These are phyloP conservation scores for Xanthia icteritia DNA, from an alignment of 2,888 invertebrate genomes.

Conservation along the genomic window DNA sequence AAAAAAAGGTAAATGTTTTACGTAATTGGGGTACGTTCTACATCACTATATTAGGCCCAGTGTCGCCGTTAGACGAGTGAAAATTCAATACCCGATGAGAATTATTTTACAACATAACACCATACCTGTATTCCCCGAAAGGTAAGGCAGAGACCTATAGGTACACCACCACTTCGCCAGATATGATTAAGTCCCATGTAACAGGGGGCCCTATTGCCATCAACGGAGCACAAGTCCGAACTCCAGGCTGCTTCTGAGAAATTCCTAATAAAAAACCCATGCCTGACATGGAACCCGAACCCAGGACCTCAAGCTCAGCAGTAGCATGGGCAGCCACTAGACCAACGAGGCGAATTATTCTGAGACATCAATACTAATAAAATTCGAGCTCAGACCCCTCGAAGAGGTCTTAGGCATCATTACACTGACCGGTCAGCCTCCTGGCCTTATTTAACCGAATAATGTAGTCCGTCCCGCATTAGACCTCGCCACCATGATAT, in stretches of 20 bases:
- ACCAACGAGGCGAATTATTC: not conserved
- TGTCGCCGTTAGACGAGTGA: not conserved
- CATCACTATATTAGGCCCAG: not conserved
- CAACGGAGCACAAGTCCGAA: not conserved
- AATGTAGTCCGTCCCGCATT: constrained; percentile 14
- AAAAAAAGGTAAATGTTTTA: too few species aligned
- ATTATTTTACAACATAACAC: not conserved
- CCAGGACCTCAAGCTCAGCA: not conserved
- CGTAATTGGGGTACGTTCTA: not conserved
- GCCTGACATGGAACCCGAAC: not conserved
- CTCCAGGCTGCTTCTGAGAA: not conserved
- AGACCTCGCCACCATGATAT: constrained; percentile 23
- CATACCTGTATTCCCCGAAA: not conserved
- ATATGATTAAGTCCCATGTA: too few species aligned
- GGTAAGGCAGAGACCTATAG: too few species aligned
- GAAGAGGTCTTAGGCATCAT: not conserved
- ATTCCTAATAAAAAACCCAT: not conserved
- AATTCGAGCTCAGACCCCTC: not conserved
- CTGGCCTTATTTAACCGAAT: not conserved
- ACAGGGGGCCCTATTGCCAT: too few species aligned
- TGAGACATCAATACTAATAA: not conserved
- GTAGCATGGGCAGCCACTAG: too few species aligned
- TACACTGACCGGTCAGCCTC: not conserved
- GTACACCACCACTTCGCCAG: not conserved
- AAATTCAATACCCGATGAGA: not conserved